A percentile compares a stretch with the other conserved stretches of the same genome.
phyloP scores from a whole-genome alignment of 2,888 invertebrate genomes.

The Tridacna gigas region DNA sequence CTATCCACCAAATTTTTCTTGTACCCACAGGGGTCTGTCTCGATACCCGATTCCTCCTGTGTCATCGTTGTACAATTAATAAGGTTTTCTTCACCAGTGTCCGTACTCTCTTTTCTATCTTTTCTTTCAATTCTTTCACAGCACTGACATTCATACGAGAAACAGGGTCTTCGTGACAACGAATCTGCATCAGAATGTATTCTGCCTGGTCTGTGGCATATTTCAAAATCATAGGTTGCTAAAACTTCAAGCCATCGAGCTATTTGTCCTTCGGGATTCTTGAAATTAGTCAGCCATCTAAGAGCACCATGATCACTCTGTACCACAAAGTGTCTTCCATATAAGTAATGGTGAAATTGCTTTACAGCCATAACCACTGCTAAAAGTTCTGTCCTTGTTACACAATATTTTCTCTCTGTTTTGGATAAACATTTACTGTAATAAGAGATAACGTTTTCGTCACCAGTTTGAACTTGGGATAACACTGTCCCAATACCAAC shows the following conservation, averaged over 20 bases:
- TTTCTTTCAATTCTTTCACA: constrained; percentile 32
- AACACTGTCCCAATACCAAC: constrained; percentile 32
- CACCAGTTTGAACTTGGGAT: constrained; percentile 36
- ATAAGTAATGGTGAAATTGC: constrained; percentile 60
- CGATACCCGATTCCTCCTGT: neutral
- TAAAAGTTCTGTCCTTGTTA: constrained; percentile 40
- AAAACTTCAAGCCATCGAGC: constrained; percentile 48
- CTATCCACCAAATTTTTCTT: neutral
- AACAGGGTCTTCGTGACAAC: constrained; percentile 46
- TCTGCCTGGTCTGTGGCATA: constrained; percentile 38
- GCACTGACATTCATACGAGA: constrained; percentile 18
- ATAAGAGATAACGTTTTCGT: constrained; percentile 44
- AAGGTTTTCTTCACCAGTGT: neutral
- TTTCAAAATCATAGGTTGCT: constrained; percentile 34
- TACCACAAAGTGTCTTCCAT: constrained; percentile 48
- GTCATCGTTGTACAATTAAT: neutral
- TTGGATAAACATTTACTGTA: constrained; percentile 40
- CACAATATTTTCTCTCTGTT: constrained; percentile 50
- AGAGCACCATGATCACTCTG: constrained; percentile 53
- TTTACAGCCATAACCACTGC: constrained; percentile 49
- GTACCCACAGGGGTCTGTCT: neutral
- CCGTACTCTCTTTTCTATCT: neutral
- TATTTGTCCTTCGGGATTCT: constrained; percentile 45
- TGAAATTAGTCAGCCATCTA: constrained; percentile 47
- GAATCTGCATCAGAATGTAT: constrained; percentile 46